These are phyloP conservation scores for Marasmarcha lunaedactyla DNA, from an alignment of 2,888 invertebrate species.

Conservation along the genomic window DNA sequence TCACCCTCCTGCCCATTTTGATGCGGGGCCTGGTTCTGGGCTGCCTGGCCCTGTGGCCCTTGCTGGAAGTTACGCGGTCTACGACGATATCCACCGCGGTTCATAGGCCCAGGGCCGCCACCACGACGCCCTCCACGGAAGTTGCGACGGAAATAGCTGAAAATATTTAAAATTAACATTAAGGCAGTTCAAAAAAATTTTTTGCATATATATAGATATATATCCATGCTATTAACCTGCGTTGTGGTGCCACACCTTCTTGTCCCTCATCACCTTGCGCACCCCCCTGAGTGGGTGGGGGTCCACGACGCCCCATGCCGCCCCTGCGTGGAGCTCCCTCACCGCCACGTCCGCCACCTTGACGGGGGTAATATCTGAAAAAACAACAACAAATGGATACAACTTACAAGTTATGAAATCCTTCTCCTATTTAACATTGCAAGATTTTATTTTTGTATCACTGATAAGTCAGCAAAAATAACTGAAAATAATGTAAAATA, in stretches of 20 bases:
- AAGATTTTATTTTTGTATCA: too few relatives aligned
- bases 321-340: slow-evolving; percentile 72
- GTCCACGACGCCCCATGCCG: slow-evolving; percentile 70
- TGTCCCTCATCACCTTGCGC: slow-evolving; percentile 58
- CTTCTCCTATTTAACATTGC: too few relatives aligned
- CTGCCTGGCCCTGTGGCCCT: slow-evolving; percentile 19
- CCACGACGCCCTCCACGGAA: slow-evolving; percentile 77
- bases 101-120: slow-evolving; percentile 49
- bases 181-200: too few relatives aligned
- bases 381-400: not conserved
- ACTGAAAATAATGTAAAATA: too few relatives aligned
- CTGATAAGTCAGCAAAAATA: too few relatives aligned
- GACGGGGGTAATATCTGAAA: slow-evolving; percentile 59
- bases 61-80: slow-evolving; percentile 45
- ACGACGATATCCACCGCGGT: slow-evolving; percentile 50
- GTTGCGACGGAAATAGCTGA: slow-evolving; percentile 81
- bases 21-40: slow-evolving; percentile 25
- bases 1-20: slow-evolving; percentile 45
- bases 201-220: too few relatives aligned
- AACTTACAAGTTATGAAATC: too few relatives aligned
- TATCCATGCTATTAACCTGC: slow-evolving; percentile 33
- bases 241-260: slow-evolving; percentile 51
- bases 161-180: too few relatives aligned
- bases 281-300: slow-evolving; percentile 52
- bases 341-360: slow-evolving; percentile 62